Conservation (phyloP, 2,797 vertebrate species). For the Scolopax bukidnonensis region DNA sequence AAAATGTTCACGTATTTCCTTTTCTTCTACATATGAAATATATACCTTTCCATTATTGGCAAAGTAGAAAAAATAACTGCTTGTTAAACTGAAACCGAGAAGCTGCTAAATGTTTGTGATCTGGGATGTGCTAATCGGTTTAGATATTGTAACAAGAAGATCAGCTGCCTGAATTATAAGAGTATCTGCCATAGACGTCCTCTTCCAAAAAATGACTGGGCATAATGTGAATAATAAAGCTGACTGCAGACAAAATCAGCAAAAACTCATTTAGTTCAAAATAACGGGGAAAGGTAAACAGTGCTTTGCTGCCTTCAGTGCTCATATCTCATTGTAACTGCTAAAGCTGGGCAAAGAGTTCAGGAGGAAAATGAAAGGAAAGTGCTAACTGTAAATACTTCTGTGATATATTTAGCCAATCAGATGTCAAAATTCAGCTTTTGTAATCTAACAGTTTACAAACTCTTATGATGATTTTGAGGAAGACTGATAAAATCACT, state of each 20-base stretch:
- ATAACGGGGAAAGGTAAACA: not conserved
- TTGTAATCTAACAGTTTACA: not conserved
- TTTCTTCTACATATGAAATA: not conserved
- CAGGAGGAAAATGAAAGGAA: not conserved
- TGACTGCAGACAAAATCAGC: not conserved
- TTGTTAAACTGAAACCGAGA: not conserved
- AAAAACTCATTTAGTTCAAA: conserved; percentile 13
- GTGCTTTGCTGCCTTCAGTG: not conserved
- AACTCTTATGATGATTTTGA: not conserved
- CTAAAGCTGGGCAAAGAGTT: not conserved
- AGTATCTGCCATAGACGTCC: not conserved
- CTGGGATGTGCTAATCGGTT: not conserved
- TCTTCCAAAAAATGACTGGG: not conserved
- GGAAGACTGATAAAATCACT: not conserved
- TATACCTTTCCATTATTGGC: not conserved
- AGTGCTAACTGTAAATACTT: not conserved
- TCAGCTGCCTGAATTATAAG: not conserved
- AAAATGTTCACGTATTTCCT: not conserved
- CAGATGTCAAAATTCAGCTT: not conserved
- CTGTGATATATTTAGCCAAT: not conserved
- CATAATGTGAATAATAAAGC: not conserved
- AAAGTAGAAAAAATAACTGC: not conserved
- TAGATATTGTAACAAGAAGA: not conserved
- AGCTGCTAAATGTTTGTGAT: not conserved
- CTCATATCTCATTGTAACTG: not conserved